Evolutionary conservation across 2,113 vertebrate species (phyloP).

Genomic region (Gobiocypris rarus): DNA sequence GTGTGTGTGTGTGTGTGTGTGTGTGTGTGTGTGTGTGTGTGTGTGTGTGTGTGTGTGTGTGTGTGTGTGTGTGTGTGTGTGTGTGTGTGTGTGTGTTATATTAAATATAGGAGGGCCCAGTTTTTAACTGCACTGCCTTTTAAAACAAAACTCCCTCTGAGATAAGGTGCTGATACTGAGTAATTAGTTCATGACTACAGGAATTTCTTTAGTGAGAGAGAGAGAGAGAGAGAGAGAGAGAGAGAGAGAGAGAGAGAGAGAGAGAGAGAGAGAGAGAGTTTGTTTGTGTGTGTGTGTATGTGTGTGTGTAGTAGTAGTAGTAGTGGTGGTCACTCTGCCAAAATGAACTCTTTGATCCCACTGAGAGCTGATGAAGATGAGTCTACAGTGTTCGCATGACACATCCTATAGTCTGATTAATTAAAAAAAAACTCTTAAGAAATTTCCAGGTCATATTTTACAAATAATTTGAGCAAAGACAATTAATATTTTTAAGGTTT

Average conservation of each 20-base stretch:
- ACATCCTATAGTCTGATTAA: not conserved
- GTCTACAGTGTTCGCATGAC: constrained; percentile 32
- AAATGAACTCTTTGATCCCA: constrained; percentile 38
- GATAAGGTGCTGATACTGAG: constrained; percentile 71
- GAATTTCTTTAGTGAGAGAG: constrained; percentile 37
- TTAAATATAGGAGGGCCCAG: constrained; percentile 60
- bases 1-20: constrained; percentile 18
- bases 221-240: too few relatives aligned
- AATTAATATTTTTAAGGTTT: too few relatives aligned
- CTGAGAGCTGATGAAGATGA: constrained; percentile 60
- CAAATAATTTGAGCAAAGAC: too few relatives aligned
- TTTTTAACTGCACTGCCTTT: constrained; percentile 67
- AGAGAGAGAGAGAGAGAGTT: too few relatives aligned
- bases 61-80: constrained; percentile 36
- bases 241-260: too few relatives aligned
- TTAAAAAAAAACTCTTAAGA: not conserved
- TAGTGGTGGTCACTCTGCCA: not conserved
- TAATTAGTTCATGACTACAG: constrained; percentile 67
- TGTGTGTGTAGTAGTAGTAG: not conserved
- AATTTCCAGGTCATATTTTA: not conserved
- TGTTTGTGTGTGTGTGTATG: too few relatives aligned
- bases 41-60: constrained; percentile 3
- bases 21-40: constrained; percentile 9
- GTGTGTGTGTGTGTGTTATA: constrained; percentile 51
- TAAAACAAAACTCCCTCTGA: constrained; percentile 68